phyloP scores from a whole-genome alignment of 1,140 invertebrate genomes.

The Neodiprion pinetum region DNA sequence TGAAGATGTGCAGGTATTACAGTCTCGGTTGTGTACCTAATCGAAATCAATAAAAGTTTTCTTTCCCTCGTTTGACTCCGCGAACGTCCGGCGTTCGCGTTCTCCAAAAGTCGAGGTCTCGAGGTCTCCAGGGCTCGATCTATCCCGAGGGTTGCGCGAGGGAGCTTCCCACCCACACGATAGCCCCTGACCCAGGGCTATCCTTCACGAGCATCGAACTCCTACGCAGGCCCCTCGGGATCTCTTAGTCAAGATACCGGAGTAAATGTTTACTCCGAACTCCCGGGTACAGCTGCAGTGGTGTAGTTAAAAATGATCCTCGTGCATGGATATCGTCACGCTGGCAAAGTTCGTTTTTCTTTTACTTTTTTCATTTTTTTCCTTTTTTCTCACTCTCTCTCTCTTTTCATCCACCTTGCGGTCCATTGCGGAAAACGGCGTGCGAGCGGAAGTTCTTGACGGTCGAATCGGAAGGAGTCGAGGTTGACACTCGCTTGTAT shows the following conservation, averaged over 20 bases:
- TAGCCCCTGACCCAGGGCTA: conserved; percentile 59
- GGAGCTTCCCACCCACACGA: conserved; percentile 36
- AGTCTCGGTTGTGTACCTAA: neutral
- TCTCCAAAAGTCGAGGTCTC: conserved; percentile 29
- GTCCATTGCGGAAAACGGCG: too few relatives aligned
- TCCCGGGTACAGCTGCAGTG: neutral
- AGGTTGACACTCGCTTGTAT: too few relatives aligned
- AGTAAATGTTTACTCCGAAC: conserved; percentile 5
- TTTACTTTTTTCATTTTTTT: too few relatives aligned
- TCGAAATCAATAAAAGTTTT: neutral
- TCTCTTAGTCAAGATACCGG: conserved; percentile 36
- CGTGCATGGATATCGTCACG: neutral
- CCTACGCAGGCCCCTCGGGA: conserved; percentile 49
- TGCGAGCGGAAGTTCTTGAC: too few relatives aligned
- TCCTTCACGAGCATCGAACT: conserved; percentile 56
- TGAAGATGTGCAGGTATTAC: too few relatives aligned
- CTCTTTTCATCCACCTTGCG: too few relatives aligned
- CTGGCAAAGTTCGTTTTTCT: neutral
- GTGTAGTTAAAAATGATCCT: neutral
- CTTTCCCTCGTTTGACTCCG: conserved; percentile 4
- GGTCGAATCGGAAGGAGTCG: too few relatives aligned
- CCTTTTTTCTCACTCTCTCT: too few relatives aligned
- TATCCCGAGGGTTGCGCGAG: conserved; percentile 43
- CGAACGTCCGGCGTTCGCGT: neutral
- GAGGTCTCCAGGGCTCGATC: conserved; percentile 59